Base-by-base conservation (phyloP, 2,113 vertebrate species). In the Malurus alboscapulatus region DNA sequence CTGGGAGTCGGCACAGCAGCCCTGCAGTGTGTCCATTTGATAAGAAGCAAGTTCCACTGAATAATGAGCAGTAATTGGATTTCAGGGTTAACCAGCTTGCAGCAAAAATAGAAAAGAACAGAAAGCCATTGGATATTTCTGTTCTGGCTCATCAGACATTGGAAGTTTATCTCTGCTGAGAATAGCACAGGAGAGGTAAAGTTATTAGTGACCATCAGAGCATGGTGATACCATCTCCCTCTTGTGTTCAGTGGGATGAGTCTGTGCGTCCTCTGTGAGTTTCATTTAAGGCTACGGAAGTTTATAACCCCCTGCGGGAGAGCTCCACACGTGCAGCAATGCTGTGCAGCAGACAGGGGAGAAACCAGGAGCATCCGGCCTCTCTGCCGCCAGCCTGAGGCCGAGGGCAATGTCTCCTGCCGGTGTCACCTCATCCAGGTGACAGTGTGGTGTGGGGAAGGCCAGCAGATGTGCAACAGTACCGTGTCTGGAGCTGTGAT, bases 41-140 rank as follows among this genome's bases (percentile, higher is more conserved):
- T 95, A 96, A 94, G 89, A 95, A 62, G 87, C 34, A 65, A 91
- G 88, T 95, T 96, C 94, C 90, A 88, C 65, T 88, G 94, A 96
- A 93, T 96, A 97, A 97, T 97, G 96, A 97, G 96, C 91, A 86
- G 84, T 97, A 97, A 97, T 96, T 97, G 96, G 97, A 97, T 97
- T 97, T 96, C 92, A 96, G 96, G 96, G 96, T 96, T 96, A 97
- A 96, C 94, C 93, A 94, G 95, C 94, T 96, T 68, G 88, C 88
- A 90, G 94, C 74, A 90, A 94, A 95, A 84, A 94, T 92, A 81
- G 85, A 88, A 95, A 67, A 92, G 89, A 96, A 62, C 30, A 51
- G 81, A 65, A 92, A 97, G 73, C 93, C 93, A 92, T 91, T 95
- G 95, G 95, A 90, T 95, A 95, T 95, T 96, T 92, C 94, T 95